Conservation (phyloP, 2,113 vertebrate genomes). For the Silurus glanis region DNA sequence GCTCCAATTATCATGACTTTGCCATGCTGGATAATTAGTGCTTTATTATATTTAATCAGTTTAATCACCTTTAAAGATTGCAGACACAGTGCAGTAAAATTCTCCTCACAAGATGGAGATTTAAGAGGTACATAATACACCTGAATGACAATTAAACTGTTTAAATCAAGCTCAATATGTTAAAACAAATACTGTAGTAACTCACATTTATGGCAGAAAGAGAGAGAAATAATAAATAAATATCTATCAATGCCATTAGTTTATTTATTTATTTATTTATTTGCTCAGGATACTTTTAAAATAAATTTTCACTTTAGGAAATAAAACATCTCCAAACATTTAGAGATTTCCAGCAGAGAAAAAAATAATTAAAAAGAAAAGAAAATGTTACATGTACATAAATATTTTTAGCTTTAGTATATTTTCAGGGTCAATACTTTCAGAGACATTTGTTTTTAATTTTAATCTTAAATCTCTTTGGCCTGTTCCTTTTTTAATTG, state of each 20-base stretch:
- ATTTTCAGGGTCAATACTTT: neutral
- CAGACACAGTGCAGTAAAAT: constrained; percentile 2
- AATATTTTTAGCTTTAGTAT: neutral
- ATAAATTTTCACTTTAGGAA: neutral
- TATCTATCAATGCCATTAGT: neutral
- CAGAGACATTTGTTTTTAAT: neutral
- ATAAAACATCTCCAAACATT: neutral
- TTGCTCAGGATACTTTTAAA: neutral
- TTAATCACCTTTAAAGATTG: constrained; percentile 25
- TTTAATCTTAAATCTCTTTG: neutral
- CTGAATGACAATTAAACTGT: constrained; percentile 10
- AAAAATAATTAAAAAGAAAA: neutral
- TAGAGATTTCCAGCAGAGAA: neutral
- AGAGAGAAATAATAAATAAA: neutral
- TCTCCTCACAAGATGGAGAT: constrained; percentile 20
- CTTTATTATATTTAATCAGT: constrained; percentile 34
- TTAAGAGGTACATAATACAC: constrained; percentile 28
- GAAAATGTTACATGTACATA: neutral
- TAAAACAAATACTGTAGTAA: constrained; percentile 7
- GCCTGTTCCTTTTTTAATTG: neutral
- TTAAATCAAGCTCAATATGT: constrained; percentile 23
- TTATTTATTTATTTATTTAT: neutral
- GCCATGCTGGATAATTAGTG: constrained; percentile 13
- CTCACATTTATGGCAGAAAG: neutral
- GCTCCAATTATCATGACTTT: constrained; percentile 24